phyloP scores from a whole-genome alignment of 2,113 vertebrate species.

The Clarias batrachus region DNA sequence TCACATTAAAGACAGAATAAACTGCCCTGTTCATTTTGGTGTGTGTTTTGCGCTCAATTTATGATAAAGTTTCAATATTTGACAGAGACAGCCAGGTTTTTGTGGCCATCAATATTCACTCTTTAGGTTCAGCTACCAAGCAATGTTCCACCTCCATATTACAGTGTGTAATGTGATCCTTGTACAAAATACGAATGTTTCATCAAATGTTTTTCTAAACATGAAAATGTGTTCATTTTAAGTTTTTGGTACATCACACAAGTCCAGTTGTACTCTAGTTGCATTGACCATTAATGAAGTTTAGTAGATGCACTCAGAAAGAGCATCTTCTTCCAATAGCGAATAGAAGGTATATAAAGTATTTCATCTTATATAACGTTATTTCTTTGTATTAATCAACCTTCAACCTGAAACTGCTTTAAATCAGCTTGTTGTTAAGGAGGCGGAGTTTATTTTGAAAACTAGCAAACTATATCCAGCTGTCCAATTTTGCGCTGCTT shows the following conservation, averaged over 20 bases:
- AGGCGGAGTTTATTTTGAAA: neutral
- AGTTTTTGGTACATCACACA: neutral
- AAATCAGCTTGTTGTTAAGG: neutral
- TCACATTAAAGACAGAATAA: neutral
- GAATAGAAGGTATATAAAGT: no score
- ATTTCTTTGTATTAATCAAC: no score
- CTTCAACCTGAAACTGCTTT: neutral
- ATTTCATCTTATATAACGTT: no score
- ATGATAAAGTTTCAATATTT: neutral
- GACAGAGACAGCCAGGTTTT: neutral
- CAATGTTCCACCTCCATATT: neutral
- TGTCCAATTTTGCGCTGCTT: neutral
- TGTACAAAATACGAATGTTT: neutral
- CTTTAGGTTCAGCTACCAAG: neutral
- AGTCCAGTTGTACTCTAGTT: neutral
- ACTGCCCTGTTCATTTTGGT: neutral
- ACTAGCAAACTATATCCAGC: neutral
- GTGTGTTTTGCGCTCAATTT: neutral
- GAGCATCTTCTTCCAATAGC: neutral
- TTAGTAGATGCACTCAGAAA: neutral
- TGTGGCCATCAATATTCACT: neutral
- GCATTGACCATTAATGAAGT: neutral
- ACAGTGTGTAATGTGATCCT: neutral
- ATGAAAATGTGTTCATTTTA: neutral
- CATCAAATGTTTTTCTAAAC: neutral